Base-by-base conservation (phyloP, 2,888 invertebrate species). In the Cacoxenus indagator region DNA sequence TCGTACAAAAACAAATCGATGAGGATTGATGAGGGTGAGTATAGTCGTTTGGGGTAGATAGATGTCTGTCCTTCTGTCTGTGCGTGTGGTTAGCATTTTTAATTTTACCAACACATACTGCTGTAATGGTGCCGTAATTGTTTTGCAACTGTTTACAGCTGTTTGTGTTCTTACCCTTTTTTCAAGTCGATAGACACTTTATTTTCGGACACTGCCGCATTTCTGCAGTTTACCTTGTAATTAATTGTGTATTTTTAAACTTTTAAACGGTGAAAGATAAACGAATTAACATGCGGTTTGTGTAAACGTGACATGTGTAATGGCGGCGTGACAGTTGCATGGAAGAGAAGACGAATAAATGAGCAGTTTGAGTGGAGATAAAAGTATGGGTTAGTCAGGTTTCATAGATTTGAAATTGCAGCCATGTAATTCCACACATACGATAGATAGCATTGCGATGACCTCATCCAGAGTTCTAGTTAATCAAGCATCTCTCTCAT, bases 71-170 rank as follows among this genome's bases (percentile, higher is more conserved):
- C 37, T n/a, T 24, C 61, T 62, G 43, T 6, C 61, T 61, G 61
- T 43, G 43, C n/a, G n/a, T 62, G 61, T 62, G 61, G 61, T 62
- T 62, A 62, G 43, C 45, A 62, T 62, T 62, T 62, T 62, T 62
- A 45, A 62, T 62, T 62, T 62, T 45, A 62, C 45, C 61, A 62
- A 22, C 43, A 62, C 22, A 22, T 22, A 51, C 22, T 17, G 51
- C 11, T 45, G 11, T 62, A 62, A 61, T 61, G 4, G 61, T 22
- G 24, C 19, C 37, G 61, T 61, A 61, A 62, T 62, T 62, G 61
- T 62, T 62, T 62, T 19, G 61, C 45, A 62, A 62, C 61, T 62
- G 45, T 62, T 62, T 62, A 62, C 61, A 62, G 61, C 61, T 62
- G 61, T 62, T 62, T 62, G 19, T 19, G 9, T 51, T 17, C 22